Evolutionary conservation across 2,797 vertebrate genomes (phyloP).

Genomic region (Notolepis coatsorum): DNA sequence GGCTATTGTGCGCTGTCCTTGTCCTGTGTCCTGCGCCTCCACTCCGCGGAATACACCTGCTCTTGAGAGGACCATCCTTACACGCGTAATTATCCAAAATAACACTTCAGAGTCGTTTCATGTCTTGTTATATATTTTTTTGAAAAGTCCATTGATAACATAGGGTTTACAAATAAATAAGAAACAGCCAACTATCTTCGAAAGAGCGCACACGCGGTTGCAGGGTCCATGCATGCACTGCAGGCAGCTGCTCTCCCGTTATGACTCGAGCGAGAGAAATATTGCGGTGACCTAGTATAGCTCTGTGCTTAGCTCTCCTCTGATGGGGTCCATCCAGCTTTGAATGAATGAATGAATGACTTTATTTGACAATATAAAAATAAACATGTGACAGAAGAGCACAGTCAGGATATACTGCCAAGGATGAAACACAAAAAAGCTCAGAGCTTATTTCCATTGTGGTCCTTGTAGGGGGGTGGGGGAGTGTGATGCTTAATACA

Average conservation of each 20-base stretch:
- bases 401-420: no score
- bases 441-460: no score
- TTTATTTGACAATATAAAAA: no score
- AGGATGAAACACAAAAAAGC: no score
- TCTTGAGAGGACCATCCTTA: slow-evolving; percentile 52
- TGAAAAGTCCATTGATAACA: background rate
- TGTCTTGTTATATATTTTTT: background rate
- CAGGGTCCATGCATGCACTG: slow-evolving; percentile 3
- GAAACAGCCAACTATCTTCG: background rate
- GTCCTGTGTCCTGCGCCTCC: slow-evolving; percentile 45
- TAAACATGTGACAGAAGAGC: no score
- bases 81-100: slow-evolving; percentile 12
- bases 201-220: slow-evolving; percentile 8
- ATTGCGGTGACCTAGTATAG: slow-evolving; percentile 32
- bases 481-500: no score
- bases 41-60: slow-evolving; percentile 60
- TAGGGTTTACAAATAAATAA: background rate
- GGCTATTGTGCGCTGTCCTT: slow-evolving; percentile 45
- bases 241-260: background rate
- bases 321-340: background rate
- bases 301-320: background rate
- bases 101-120: background rate
- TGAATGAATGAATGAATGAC: no score
- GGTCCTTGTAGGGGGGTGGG: no score
- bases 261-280: slow-evolving; percentile 2